Percentiles rank a stretch among this genome's conserved stretches.
phyloP scores from a whole-genome alignment of 2,888 invertebrate genomes.

The Drosophila longiperda region DNA sequence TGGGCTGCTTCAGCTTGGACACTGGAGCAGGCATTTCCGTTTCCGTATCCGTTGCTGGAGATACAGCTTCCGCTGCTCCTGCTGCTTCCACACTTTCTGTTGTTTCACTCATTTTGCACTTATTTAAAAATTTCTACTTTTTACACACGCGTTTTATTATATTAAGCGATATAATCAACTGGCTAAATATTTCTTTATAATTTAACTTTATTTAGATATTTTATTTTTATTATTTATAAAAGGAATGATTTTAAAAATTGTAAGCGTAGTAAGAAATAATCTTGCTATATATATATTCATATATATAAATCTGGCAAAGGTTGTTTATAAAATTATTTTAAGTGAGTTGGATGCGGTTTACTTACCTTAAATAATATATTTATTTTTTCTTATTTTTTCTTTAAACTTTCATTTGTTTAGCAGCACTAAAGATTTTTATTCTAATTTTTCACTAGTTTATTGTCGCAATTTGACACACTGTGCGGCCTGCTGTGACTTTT shows the following conservation, averaged over 20 bases:
- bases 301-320: constrained; percentile 13
- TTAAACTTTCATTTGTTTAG: constrained; percentile 13
- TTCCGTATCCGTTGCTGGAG: constrained; percentile 9
- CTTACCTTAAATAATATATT: constrained; percentile 52
- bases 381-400: background rate
- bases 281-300: background rate
- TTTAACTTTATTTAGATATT: background rate
- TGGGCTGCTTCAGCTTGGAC: constrained; percentile 26
- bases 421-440: constrained; percentile 2
- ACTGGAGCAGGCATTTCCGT: constrained; percentile 24
- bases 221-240: background rate
- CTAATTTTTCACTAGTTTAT: constrained; percentile 17
- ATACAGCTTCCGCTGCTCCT: constrained; percentile 8
- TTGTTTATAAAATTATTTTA: background rate
- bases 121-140: constrained; percentile 26
- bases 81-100: constrained; percentile 26
- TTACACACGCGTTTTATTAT: constrained; percentile 59
- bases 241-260: background rate
- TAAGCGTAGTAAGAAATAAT: background rate
- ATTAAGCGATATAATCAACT: constrained; percentile 40
- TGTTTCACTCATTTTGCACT: constrained; percentile 78
- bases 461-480: constrained; percentile 37
- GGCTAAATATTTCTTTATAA: constrained; percentile 9
- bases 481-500: constrained; percentile 52
- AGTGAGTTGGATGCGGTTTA: constrained; percentile 30